phyloP scores from a whole-genome alignment of 2,888 invertebrate genomes.

The Drosophila formosana region DNA sequence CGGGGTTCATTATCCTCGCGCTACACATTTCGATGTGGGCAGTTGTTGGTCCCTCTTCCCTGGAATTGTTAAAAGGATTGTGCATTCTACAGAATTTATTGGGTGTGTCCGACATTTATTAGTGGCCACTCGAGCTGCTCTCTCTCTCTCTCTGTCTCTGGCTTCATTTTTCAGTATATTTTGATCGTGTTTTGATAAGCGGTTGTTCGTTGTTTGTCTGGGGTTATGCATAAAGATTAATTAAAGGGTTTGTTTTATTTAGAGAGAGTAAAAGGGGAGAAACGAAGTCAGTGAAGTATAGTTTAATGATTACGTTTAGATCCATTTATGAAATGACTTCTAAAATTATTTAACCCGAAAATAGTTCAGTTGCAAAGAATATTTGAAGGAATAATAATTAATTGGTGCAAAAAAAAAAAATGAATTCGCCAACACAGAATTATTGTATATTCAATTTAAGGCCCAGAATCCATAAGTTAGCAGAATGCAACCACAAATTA shows the following conservation, averaged over 20 bases:
- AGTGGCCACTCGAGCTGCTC: constrained; percentile 42
- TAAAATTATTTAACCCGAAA: not conserved
- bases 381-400: not conserved
- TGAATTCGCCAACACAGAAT: no score
- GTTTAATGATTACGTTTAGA: not conserved
- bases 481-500: no score
- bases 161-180: constrained; percentile 48
- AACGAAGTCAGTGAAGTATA: not conserved
- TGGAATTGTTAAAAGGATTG: constrained; percentile 70
- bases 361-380: no score
- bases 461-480: no score
- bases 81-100: constrained; percentile 75
- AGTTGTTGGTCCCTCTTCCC: constrained; percentile 45
- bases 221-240: constrained; percentile 48
- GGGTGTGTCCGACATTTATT: constrained; percentile 76
- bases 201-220: constrained; percentile 43
- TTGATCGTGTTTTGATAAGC: constrained; percentile 75
- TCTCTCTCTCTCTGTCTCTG: constrained; percentile 20
- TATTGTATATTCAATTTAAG: no score
- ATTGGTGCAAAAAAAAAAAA: no score
- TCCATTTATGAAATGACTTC: not conserved
- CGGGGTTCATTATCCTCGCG: constrained; percentile 73
- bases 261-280: not conserved
- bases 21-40: constrained; percentile 45
- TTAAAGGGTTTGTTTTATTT: constrained; percentile 44